Base-by-base conservation (phyloP, 2,797 vertebrate species). In the Eulemur mongoz region DNA sequence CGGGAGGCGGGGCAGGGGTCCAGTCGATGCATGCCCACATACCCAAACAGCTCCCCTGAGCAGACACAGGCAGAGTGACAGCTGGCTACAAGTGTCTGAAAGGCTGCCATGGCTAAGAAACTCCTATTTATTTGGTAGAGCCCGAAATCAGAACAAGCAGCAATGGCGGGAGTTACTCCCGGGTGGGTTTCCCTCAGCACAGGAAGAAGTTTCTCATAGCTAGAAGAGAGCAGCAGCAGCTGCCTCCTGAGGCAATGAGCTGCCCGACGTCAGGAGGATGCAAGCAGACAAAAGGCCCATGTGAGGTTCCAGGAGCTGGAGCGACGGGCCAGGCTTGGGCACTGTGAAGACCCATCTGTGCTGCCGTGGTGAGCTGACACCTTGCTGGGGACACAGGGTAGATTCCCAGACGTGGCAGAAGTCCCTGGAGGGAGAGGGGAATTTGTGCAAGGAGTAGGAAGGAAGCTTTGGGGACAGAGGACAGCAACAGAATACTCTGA, bases 41-140 rank as follows among this genome's bases (percentile, higher is more conserved):
- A 1, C 1, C 12, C 54, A 43, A 63, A 38, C 11, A 59, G 13
- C 0, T 75, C 27, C 27, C 75, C 2, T 10, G 79, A 78, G n/a
- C 69, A 45, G 22, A 27, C 38, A 0, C 0, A 22, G 67, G 38
- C 69, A 59, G 40, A 15, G 0, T 12, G 22, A 54, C 4, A 15
- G 48, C 82, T 1, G 0, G 67, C 23, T 52, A 15, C 65, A 27
- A 57, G 69, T 0, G 6, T 40, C 15, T 6, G 12, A 13, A 50
- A 52, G 38, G 38, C 79, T 86, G 48, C 22, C 12, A 0, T 0
- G 2, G 43, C 54, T 12, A 35, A 15, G 81, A 13, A 48, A 7
- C 27, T 15, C 9, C 0, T 23, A 7, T 20, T 9, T 70, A n/a
- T 35, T 61, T 30, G 45, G 27, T 48, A 35, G 69, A 78, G 73